Percentiles rank a stretch among this genome's conserved stretches.
Conservation (phyloP, 1,140 invertebrate species). For the Prorops nasuta region DNA sequence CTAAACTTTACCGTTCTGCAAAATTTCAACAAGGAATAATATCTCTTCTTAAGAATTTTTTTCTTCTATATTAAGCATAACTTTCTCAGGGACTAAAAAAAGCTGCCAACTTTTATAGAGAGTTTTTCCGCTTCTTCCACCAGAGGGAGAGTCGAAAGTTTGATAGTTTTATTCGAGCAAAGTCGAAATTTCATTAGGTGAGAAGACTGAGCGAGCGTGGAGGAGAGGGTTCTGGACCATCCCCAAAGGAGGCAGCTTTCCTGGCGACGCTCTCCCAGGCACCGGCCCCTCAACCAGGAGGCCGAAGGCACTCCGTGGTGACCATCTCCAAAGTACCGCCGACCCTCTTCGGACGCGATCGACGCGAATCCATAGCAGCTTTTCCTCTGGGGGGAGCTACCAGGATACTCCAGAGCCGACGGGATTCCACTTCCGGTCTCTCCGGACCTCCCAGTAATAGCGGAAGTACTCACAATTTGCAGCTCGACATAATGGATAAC, state of each 20-base stretch:
- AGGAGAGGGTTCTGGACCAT: slow-evolving; percentile 66
- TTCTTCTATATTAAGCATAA: too few relatives aligned
- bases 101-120: too few relatives aligned
- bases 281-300: slow-evolving; percentile 67
- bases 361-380: slow-evolving; percentile 76
- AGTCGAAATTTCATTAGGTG: too few relatives aligned
- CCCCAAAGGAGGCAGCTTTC: slow-evolving; percentile 72
- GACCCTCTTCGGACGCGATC: slow-evolving; percentile 70
- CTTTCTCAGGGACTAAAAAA: too few relatives aligned
- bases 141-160: too few relatives aligned
- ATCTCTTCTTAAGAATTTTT: too few relatives aligned
- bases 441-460: slow-evolving; percentile 66
- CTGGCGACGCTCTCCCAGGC: slow-evolving; percentile 75
- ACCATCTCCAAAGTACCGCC: slow-evolving; percentile 77
- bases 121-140: too few relatives aligned
- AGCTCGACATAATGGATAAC: slow-evolving; percentile 84
- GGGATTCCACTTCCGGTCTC: slow-evolving; percentile 54
- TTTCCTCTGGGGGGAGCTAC: slow-evolving; percentile 59
- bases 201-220: slow-evolving; percentile 74
- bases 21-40: too few relatives aligned
- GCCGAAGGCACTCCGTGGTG: slow-evolving; percentile 77
- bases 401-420: slow-evolving; percentile 50
- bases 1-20: neutral
- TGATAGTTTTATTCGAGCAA: too few relatives aligned
- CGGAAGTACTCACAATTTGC: slow-evolving; percentile 77